These are phyloP conservation scores for Willowsia nigromaculata DNA, from an alignment of 2,888 invertebrate species.

Conservation along the genomic window DNA sequence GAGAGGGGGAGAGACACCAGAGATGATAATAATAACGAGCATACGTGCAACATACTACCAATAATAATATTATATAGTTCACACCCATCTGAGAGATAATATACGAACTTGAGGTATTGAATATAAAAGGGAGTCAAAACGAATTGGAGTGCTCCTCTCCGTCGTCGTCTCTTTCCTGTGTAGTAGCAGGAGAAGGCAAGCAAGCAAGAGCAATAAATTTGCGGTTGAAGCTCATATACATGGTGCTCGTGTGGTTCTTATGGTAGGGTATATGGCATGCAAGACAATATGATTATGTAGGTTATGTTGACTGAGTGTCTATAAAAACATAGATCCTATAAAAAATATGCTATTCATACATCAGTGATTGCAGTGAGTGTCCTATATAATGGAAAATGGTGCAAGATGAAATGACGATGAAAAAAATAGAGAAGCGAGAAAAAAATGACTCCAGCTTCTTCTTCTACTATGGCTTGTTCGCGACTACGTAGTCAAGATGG, in stretches of 20 bases:
- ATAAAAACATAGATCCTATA: not conserved
- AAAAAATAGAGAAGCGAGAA: not conserved
- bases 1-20: not conserved
- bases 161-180: too few species aligned
- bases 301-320: not conserved
- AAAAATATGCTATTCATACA: not conserved
- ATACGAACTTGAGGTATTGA: not conserved
- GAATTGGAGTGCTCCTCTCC: slow-evolving; percentile 24
- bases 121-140: not conserved
- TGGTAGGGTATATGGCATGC: not conserved
- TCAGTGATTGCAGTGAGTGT: slow-evolving; percentile 48
- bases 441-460: not conserved
- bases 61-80: slow-evolving; percentile 21
- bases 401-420: slow-evolving; percentile 33
- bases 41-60: not conserved
- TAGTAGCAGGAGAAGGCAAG: not conserved
- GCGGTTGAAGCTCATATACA: not conserved
- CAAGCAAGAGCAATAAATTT: not conserved
- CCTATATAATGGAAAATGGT: slow-evolving; percentile 59
- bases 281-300: not conserved
- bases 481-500: slow-evolving; percentile 25
- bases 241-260: not conserved
- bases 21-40: not conserved
- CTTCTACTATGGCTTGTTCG: not conserved
- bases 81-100: slow-evolving; percentile 26